Percentiles rank a stretch among this genome's conserved stretches.
Conservation (phyloP, 2,888 invertebrate species). For the Volucella inanis region DNA sequence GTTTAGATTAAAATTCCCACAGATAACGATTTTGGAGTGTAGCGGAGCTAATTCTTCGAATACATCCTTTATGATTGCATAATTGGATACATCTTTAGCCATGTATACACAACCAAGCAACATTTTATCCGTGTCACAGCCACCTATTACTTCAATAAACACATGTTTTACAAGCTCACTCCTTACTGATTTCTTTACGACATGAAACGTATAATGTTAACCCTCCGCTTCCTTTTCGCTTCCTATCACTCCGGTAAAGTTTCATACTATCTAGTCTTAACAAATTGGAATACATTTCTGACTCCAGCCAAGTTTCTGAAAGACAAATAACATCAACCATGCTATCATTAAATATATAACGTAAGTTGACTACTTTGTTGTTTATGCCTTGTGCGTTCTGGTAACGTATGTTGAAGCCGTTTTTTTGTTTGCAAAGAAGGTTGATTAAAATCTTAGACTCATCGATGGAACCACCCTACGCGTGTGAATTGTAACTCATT, state of each 20-base stretch:
- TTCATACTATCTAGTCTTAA: neutral
- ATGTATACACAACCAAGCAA: neutral
- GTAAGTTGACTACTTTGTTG: neutral
- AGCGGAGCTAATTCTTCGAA: no score
- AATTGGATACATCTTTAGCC: neutral
- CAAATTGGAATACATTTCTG: no score
- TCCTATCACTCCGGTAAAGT: neutral
- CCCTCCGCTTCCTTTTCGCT: neutral
- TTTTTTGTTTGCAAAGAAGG: neutral
- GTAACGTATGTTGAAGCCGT: neutral
- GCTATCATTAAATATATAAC: neutral
- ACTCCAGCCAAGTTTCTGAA: no score
- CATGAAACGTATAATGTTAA: neutral
- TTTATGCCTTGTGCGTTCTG: neutral
- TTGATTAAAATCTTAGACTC: neutral
- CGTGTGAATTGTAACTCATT: neutral
- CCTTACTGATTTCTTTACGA: neutral
- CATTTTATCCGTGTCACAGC: neutral
- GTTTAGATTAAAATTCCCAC: no score
- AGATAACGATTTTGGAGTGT: no score
- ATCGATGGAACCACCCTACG: neutral
- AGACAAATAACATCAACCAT: neutral
- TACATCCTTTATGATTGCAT: neutral
- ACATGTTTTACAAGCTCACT: neutral
- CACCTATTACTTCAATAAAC: neutral